Evolutionary conservation across 2,797 vertebrate species (phyloP), one percentile per base, ranked within the genome.

Genomic region (Lates japonicus): DNA sequence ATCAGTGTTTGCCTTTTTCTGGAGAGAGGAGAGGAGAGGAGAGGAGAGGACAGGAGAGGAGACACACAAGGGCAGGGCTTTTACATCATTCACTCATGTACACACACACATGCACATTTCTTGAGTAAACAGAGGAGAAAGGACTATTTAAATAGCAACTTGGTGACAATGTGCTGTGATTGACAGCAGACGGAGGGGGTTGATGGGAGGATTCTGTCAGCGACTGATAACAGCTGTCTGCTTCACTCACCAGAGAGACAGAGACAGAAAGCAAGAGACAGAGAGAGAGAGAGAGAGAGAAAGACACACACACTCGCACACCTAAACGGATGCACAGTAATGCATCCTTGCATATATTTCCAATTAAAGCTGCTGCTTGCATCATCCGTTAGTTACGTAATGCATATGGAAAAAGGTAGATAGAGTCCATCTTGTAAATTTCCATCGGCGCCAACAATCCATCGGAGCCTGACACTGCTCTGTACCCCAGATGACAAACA

Each of bases 181-280:
- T 94, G 94, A 93, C 94, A 93, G 92, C 82, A 81, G 84, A 68
- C 80, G 87, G 88, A 88, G 80, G 79, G 85, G 87, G 90, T 54
- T 90, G 89, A 90, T 91, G 87, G 88, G 85, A 87, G 88, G 84
- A 87, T 92, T 90, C 93, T 94, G 92, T 93, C 86, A 91, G 88
- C 72, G 79, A 90, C 91, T 91, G 92, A 94, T 94, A 94, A 93
- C 92, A 93, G 91, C 92, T 93, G 93, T 92, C 90, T 82, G 88
- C 87, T 90, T 88, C 87, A 89, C 85, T 90, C 87, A 88, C 20
- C 19, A 75, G 78, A 82, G 76, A 87, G 72, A 83, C 51, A 71
- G 62, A 70, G 65, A 78, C 31, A 59, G 68, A 29, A 29, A 68
- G 70, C 29, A 29, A 87, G 58, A 71, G 57, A 75, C 33, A 74